These are phyloP conservation scores for Drosophila repletoides DNA, from an alignment of 1,140 invertebrate species.

Conservation along the genomic window DNA sequence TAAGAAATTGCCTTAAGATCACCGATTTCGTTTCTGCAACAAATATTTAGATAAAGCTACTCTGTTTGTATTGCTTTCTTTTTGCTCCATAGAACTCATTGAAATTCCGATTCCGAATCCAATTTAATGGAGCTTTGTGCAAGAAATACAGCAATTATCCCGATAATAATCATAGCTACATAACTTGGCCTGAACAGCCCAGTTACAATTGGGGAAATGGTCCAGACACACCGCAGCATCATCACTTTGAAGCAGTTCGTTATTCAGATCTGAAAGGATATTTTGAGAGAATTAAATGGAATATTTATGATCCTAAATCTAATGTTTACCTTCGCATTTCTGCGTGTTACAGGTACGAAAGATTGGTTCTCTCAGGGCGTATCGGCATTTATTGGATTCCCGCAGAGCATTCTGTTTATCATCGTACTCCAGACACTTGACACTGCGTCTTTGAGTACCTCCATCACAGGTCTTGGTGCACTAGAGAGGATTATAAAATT, in stretches of 20 bases:
- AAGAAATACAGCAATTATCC: constrained; percentile 87
- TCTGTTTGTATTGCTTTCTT: background rate
- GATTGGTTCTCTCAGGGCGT: constrained; percentile 84
- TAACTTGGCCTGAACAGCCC: constrained; percentile 90
- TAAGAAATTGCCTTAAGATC: constrained; percentile 37
- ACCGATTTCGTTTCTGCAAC: constrained; percentile 27
- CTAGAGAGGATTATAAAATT: constrained; percentile 53
- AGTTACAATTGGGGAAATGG: constrained; percentile 87
- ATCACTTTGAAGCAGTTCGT: constrained; percentile 68
- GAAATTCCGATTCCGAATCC: background rate
- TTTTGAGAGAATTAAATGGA: background rate
- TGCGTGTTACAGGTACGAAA: constrained; percentile 86
- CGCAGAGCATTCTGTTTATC: constrained; percentile 76
- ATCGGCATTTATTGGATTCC: constrained; percentile 83
- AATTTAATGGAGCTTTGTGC: constrained; percentile 31
- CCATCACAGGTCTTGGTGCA: constrained; percentile 85
- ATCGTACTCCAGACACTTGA: constrained; percentile 85
- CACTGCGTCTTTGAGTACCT: constrained; percentile 85
- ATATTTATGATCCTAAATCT: background rate
- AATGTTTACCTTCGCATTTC: constrained; percentile 83
- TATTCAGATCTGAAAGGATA: constrained; percentile 49
- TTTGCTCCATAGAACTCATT: background rate
- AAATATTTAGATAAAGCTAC: constrained; percentile 33
- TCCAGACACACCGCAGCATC: constrained; percentile 85
- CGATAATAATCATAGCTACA: constrained; percentile 92